Percentiles rank a stretch among this genome's conserved stretches.
Conservation (phyloP, 1,140 invertebrate genomes). For the Drosophila guanche region DNA sequence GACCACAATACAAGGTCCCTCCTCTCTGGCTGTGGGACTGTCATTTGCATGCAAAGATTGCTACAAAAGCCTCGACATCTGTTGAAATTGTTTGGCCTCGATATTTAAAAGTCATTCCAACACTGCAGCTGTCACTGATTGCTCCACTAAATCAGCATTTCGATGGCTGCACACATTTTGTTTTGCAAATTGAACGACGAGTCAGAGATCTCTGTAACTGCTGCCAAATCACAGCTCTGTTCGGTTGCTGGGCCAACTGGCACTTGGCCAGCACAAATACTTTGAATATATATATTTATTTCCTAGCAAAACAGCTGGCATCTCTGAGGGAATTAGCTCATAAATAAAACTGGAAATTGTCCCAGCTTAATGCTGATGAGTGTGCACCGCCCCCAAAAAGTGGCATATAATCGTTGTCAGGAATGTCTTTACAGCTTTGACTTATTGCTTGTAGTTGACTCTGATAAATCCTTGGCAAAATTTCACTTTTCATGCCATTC, state of each 20-base stretch:
- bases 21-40: conserved; percentile 15
- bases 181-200: conserved; percentile 71
- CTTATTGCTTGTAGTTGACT: neutral
- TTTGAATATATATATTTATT: conserved; percentile 45
- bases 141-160: conserved; percentile 70
- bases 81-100: conserved; percentile 14
- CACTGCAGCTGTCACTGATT: conserved; percentile 76
- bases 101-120: conserved; percentile 26
- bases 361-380: conserved; percentile 37
- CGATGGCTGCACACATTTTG: conserved; percentile 57
- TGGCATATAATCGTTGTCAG: too few species aligned
- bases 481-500: conserved; percentile 25
- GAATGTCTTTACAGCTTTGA: too few species aligned
- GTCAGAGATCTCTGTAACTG: conserved; percentile 46
- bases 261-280: conserved; percentile 55
- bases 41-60: conserved; percentile 36
- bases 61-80: conserved; percentile 16
- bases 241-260: conserved; percentile 53
- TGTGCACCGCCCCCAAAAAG: too few species aligned
- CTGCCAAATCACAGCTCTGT: conserved; percentile 63
- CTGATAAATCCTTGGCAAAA: conserved; percentile 1
- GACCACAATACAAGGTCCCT: conserved; percentile 26
- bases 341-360: conserved; percentile 51
- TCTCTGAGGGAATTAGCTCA: conserved; percentile 43
- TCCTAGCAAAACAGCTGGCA: conserved; percentile 38